Evolutionary conservation across 2,888 invertebrate species (phyloP), one percentile per base, ranked within the genome.

Genomic region (Microplitis manilae): DNA sequence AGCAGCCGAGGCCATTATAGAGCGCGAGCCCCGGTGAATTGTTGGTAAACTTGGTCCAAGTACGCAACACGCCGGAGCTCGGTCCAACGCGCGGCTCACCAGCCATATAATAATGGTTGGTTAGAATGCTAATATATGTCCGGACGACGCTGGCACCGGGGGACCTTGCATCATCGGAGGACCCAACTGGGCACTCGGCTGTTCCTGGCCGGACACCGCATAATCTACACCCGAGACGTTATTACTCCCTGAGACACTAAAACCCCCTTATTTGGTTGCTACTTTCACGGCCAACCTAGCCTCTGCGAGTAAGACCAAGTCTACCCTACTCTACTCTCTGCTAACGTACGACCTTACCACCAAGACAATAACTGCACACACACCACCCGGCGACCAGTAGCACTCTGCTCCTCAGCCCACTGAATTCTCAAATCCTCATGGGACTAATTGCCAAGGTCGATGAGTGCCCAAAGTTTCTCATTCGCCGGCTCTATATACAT

Each of bases 121-220:
- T 89, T 88, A 89, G 89, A 90, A 90, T 89, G 89, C 88, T 89
- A 89, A 89, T 90, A 90, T 90, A 90, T 90, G 89, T 89, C 87
- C 88, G 86, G 86, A 84, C 86, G 84, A 86, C 87, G 86, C 84
- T 83, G 84, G 86, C 88, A 87, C 89, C 87, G 87, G 85, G 89
- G 89, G 89, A 89, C 89, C 87, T 88, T 89, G 89, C 89, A 89
- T 89, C 89, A 89, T 88, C 89, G 86, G 85, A 87, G 88, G 89
- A 89, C 87, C 88, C 88, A 88, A 88, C 89, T 88, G 89, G 89
- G 87, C 88, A 89, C 87, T 88, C 86, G 78, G 82, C 76, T 77
- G 84, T 82, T 87, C 85, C 86, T 85, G 83, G 84, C 88, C 87
- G 88, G 88, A 88, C 88, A 88, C 86, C 88, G 84, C 85, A 87